Base-by-base conservation (phyloP, 2,888 invertebrate species). In the Standfussiana lucernea region DNA sequence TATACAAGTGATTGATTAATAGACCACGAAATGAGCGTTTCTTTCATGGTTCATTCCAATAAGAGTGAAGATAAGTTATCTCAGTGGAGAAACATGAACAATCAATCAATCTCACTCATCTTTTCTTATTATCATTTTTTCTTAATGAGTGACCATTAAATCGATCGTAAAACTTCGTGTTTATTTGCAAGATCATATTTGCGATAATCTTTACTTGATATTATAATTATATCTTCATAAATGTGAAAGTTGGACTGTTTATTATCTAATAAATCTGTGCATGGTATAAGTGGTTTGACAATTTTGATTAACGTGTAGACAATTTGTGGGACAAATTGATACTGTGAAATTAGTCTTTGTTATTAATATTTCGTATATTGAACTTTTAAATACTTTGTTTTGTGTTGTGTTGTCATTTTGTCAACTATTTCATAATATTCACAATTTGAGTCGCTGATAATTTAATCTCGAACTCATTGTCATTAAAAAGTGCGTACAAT, bases 201-300 rank as follows among this genome's bases (percentile, higher is more conserved):
- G 11, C 53, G 79, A 80, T 79, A 37, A 67, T 74, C 32, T 80
- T 35, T 28, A 75, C 68, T 64, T 68, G 75, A 68, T 62, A 75
- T 50, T 64, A 64, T 79, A 79, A 79, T 81, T 75, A 68, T 79
- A 68, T 68, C 67, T 64, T 64, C 24, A 13, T 79, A 28, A n/a
- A 74, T 74, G 59, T 74, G 82, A 82, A 82, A 82, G 82, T 74
- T 64, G 21, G 11, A 53, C 2, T 4, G 65, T 78, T 71, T 67
- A 64, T 64, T 83, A 47, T 71, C 40, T 61, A 28, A 70, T 65
- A 68, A 75, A 47, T 75, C 45, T 56, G 21, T 56, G 53, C 47
- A 50, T 50, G 47, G 28, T 67, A 32, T 71, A 45, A 59, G n/a
- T 18, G 42, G 53, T 32, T 62, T 28, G 2, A 62, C 64, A 8